Evolutionary conservation across 2,113 vertebrate species (phyloP).

Genomic region (Diphyllodes magnificus): DNA sequence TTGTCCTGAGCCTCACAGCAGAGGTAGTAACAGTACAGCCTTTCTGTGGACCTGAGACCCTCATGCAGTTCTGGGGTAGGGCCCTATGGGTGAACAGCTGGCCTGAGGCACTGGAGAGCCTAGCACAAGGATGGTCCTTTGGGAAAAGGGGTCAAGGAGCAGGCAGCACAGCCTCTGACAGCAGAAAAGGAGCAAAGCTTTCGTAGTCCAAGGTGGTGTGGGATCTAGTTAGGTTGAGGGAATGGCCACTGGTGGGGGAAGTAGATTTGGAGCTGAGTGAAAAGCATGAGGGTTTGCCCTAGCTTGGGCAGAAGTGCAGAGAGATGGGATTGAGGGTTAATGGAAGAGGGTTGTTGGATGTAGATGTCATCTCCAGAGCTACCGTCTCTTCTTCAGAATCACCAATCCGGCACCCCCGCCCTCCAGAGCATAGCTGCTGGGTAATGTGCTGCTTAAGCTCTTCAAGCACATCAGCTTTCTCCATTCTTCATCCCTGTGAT

Average conservation of each 20-base stretch:
- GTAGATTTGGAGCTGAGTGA: neutral
- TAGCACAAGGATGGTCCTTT: neutral
- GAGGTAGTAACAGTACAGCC: neutral
- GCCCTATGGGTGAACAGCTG: neutral
- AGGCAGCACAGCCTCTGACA: neutral
- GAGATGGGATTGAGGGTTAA: neutral
- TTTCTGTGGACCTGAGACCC: neutral
- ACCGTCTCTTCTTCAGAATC: slow-evolving; percentile 21
- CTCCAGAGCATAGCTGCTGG: neutral
- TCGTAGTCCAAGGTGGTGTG: neutral
- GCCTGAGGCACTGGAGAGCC: neutral
- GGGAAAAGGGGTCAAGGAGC: neutral
- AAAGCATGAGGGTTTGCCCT: neutral
- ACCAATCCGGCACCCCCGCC: neutral
- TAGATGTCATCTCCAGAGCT: neutral
- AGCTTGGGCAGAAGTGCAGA: neutral
- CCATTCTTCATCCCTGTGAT: neutral
- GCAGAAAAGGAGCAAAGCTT: neutral
- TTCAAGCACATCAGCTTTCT: neutral
- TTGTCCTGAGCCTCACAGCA: neutral
- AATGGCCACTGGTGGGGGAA: neutral
- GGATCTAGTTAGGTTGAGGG: neutral
- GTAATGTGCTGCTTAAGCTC: neutral
- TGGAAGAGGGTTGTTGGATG: neutral
- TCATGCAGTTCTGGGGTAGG: neutral